Evolutionary conservation across 2,113 vertebrate genomes (phyloP), one percentile per base, ranked within the genome.

Genomic region (Prunella fulvescens): DNA sequence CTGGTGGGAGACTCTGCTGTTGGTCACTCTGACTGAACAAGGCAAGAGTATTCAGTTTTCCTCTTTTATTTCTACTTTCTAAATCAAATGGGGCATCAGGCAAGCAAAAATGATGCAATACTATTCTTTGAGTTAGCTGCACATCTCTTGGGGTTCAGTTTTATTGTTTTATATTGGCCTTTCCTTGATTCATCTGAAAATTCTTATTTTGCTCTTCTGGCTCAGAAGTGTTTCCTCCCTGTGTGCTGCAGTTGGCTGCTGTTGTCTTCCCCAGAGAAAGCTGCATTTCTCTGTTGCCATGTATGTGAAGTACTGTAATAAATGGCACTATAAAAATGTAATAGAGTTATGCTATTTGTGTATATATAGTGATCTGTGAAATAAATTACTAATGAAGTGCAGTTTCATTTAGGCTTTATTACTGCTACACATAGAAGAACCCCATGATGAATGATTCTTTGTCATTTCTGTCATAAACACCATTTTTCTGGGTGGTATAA

Each of bases 331-430:
- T 95, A 93, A 96, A 96, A 94, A 88, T 88, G 81, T 90, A 93
- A 96, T 93, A 90, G 92, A 89, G 89, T 95, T 94, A 81, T 77
- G 67, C 79, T 95, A 86, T 96, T 95, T 97, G 71, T 95, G 70
- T 96, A 96, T 97, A 95, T 95, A 94, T 95, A 84, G 95, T 96
- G 96, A 89, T 93, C 96, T 96, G 80, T 90, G 39, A 92, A 97
- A 97, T 97, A 97, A 97, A 96, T 97, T 97, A 96, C 95, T 97
- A 96, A 85, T 95, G 73, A 98, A 97, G 95, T 96, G 64, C 92
- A 93, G 87, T 93, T 77, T 85, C 96, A 95, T 96, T 97, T 97
- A 95, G 86, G 88, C 87, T 98, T 97, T 96, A 97, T 97, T 97
- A 95, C 91, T 92, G 78, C 79, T 96, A n/a, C 88, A 93, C 69